Conservation (phyloP, 2,888 invertebrate species). For the Zeuzera pyrina region DNA sequence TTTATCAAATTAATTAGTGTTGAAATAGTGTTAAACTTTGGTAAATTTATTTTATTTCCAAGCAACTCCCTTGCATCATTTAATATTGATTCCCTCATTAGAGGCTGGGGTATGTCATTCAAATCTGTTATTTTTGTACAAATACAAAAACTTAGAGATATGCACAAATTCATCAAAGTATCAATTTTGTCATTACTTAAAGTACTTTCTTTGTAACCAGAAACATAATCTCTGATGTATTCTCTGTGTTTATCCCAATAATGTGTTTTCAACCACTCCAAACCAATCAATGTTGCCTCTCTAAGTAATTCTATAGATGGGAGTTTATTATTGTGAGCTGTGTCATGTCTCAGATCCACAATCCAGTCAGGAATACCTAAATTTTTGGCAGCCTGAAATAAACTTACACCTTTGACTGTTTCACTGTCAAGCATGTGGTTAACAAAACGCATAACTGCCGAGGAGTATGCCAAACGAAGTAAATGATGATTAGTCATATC, state of each 20-base stretch:
- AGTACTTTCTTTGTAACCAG: constrained; percentile 28
- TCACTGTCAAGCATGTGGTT: constrained; percentile 75
- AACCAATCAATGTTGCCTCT: constrained; percentile 74
- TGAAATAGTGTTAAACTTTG: constrained; percentile 41
- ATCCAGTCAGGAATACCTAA: constrained; percentile 86
- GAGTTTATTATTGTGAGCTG: constrained; percentile 80
- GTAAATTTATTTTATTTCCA: constrained; percentile 34
- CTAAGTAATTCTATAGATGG: constrained; percentile 77
- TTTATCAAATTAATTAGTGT: constrained; percentile 39
- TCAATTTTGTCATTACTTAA: constrained; percentile 28
- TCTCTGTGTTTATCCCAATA: constrained; percentile 76
- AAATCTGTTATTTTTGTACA: constrained; percentile 50
- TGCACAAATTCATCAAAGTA: constrained; percentile 44
- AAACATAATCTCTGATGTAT: constrained; percentile 55
- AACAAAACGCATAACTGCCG: constrained; percentile 77
- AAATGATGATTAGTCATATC: constrained; percentile 49
- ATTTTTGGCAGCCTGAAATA: constrained; percentile 73
- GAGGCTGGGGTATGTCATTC: constrained; percentile 40
- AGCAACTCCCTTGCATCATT: constrained; percentile 49
- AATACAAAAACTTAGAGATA: constrained; percentile 49
- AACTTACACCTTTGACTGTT: constrained; percentile 63
- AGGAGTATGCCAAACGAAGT: constrained; percentile 73
- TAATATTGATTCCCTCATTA: constrained; percentile 44
- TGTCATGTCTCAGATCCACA: constrained; percentile 83
- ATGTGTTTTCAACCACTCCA: constrained; percentile 78